Evolutionary conservation across 2,888 invertebrate genomes (phyloP).

Genomic region (Deilephila porcellus): DNA sequence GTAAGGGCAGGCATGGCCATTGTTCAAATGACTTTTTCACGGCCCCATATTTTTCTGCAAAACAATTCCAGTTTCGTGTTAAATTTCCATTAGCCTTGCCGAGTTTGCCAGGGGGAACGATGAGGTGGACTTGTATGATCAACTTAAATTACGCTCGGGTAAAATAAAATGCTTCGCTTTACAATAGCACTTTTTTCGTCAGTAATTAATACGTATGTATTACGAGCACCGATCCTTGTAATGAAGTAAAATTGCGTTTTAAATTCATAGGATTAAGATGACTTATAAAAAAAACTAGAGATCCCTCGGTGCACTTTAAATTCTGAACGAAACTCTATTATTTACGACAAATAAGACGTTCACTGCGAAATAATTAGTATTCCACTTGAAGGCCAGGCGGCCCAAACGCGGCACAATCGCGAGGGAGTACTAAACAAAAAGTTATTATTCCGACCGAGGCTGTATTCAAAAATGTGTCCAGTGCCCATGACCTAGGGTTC

Average conservation of each 20-base stretch:
- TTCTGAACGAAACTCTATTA: constrained; percentile 8
- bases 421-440: constrained; percentile 51
- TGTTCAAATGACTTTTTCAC: constrained; percentile 51
- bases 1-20: constrained; percentile 52
- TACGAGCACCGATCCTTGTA: neutral
- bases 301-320: neutral
- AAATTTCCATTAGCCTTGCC: constrained; percentile 54
- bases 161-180: neutral
- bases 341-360: constrained; percentile 20
- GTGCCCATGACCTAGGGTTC: constrained; percentile 78
- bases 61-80: constrained; percentile 47
- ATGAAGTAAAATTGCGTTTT: neutral
- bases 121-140: constrained; percentile 28
- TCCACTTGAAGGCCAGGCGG: constrained; percentile 54
- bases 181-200: neutral
- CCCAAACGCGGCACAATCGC: constrained; percentile 51
- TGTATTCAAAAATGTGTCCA: constrained; percentile 74
- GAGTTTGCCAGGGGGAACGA: constrained; percentile 48
- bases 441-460: constrained; percentile 49
- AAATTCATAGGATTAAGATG: neutral
- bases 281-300: neutral
- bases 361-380: constrained; percentile 44
- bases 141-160: constrained; percentile 23
- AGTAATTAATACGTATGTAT: neutral
- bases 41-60: constrained; percentile 54